These are phyloP conservation scores for Parazoanthus swiftii DNA, from an alignment of 92 coral and sea anemone genomes.

Conservation along the genomic window DNA sequence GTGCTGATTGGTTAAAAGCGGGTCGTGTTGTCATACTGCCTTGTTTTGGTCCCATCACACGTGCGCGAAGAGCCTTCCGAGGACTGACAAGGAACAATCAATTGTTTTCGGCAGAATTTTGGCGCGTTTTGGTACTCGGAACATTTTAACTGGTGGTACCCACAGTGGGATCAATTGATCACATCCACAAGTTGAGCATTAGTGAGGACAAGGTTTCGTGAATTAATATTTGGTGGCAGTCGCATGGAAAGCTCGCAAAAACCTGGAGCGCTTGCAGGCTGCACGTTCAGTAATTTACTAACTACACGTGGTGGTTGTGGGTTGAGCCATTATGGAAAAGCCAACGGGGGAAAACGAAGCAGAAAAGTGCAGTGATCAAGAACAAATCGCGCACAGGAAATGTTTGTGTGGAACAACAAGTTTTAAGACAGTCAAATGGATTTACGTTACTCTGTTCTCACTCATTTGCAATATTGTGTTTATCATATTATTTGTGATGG, in stretches of 20 bases:
- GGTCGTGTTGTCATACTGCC: slow-evolving; percentile 62
- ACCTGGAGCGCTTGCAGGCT: slow-evolving; percentile 53
- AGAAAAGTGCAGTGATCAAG: slow-evolving; percentile 29
- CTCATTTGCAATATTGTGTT: slow-evolving; percentile 80
- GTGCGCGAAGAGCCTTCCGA: slow-evolving; percentile 64
- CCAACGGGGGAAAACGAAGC: slow-evolving; percentile 33
- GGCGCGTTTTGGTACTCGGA: slow-evolving; percentile 82
- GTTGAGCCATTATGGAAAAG: slow-evolving; percentile 43
- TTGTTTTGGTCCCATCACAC: slow-evolving; percentile 83
- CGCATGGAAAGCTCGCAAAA: slow-evolving; percentile 70
- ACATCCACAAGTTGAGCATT: slow-evolving; percentile 37
- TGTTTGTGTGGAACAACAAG: slow-evolving; percentile 68
- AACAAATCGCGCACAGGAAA: slow-evolving; percentile 38
- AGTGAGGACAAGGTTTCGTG: slow-evolving; percentile 38
- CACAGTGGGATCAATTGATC: slow-evolving; percentile 45
- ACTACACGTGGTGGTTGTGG: slow-evolving; percentile 51
- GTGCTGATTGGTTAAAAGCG: slow-evolving; percentile 71
- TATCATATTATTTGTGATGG: slow-evolving; percentile 79
- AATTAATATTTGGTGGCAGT: slow-evolving; percentile 27
- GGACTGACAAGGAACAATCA: slow-evolving; percentile 69
- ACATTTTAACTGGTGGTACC: slow-evolving; percentile 58
- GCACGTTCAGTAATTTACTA: slow-evolving; percentile 49
- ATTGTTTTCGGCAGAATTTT: slow-evolving; percentile 83
- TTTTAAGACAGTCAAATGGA: slow-evolving; percentile 40
- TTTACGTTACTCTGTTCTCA: slow-evolving; percentile 55